phyloP scores from a whole-genome alignment of 1,140 invertebrate genomes.

The Hypsibius dujardini region DNA sequence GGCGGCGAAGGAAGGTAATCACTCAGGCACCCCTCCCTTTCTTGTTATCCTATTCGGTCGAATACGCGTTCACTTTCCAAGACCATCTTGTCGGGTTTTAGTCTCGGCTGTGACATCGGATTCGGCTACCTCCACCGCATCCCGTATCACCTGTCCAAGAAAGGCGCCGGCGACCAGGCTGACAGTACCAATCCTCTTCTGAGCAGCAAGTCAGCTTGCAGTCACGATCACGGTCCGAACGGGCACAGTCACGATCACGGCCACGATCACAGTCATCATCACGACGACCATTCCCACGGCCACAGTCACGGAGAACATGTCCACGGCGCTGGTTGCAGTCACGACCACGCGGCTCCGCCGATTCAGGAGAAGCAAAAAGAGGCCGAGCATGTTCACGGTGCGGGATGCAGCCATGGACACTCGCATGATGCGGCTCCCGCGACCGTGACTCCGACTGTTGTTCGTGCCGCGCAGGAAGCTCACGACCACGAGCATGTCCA shows the following conservation, averaged over 20 bases:
- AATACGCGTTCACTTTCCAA: not conserved
- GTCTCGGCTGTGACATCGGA: slow-evolving; percentile 91
- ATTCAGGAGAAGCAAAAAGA: too few relatives aligned
- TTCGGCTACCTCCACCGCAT: slow-evolving; percentile 97
- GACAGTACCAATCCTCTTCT: not conserved
- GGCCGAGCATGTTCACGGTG: too few relatives aligned
- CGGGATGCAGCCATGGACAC: too few relatives aligned
- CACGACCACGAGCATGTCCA: too few relatives aligned
- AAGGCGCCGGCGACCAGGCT: not conserved
- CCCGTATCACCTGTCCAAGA: slow-evolving; percentile 38
- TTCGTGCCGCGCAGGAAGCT: too few relatives aligned
- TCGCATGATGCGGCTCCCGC: too few relatives aligned
- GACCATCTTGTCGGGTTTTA: slow-evolving; percentile 31
- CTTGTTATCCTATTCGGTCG: not conserved
- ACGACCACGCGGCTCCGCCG: not conserved
- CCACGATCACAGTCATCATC: not conserved
- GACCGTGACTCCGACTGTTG: too few relatives aligned
- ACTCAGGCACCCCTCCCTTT: not conserved
- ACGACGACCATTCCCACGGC: not conserved
- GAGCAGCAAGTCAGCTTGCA: not conserved
- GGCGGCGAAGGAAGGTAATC: slow-evolving; percentile 73
- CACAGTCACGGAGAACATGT: not conserved
- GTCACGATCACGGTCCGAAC: slow-evolving; percentile 9
- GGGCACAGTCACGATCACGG: not conserved
- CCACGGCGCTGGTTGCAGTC: not conserved